Evolutionary conservation across 2,888 invertebrate genomes (phyloP), one percentile per base, ranked within the genome.

Genomic region (Callimorpha dominula): DNA sequence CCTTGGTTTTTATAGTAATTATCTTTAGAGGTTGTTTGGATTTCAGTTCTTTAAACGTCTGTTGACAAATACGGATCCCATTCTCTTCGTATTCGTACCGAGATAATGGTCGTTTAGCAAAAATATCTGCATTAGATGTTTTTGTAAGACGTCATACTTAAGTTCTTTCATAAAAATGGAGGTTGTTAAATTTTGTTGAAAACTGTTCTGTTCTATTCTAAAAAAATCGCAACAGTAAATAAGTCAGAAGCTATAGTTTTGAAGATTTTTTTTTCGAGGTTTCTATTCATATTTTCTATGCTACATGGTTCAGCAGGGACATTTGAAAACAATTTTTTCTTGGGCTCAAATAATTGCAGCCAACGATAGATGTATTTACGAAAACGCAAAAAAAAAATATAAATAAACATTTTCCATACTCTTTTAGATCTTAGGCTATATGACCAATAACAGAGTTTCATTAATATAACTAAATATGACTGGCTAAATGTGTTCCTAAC

Each of bases 1-100:
- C 65, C 70, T 69, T 76, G 71, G 70, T 75, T 72, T 49, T 60
- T 71, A 17, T 73, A 68, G 78, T 81, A 77, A 80, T 81, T 82
- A 78, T 80, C 72, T 75, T 75, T 76, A 78, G 78, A 50, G 70
- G 15, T 52, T 40, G 70, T 76, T 73, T 64, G 69, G 71, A 76
- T 82, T 78, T 73, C 43, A 75, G 69, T 66, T 73, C 62, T 70
- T 70, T 70, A 81, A 74, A 52, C 68, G 70, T 65, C 67, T 75
- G 68, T 75, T 60, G 9, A 64, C 64, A 71, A 64, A 65, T 15
- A 64, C 60, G 49, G 42, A 65, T 54, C 52, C 57, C 43, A 57
- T 74, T 75, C 68, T 64, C 60, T 60, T 67, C 62, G 43, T 43
- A 52, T 50, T 62, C 6, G 17, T 42, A 43, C 11, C 62, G 12